Evolutionary conservation across 2,888 invertebrate species (phyloP), one percentile per base, ranked within the genome.

Genomic region (Stenodema calcarata): DNA sequence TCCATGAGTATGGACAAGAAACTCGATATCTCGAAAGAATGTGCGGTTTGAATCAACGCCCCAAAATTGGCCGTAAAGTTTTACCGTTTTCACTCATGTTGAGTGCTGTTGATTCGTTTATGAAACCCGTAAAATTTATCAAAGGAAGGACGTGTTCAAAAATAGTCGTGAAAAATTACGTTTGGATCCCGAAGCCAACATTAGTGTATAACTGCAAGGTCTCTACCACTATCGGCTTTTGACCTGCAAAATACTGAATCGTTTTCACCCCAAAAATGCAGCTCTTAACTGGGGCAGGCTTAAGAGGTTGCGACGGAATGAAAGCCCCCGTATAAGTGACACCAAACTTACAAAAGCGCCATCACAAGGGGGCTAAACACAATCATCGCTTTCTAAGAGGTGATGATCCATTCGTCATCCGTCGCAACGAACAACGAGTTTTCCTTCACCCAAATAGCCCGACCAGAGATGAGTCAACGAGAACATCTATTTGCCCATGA

Each of bases 231-330:
- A 9, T 47, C 47, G 75, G 35, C 30, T 28, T 30, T 75, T 75
- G 75, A 75, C 75, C 9, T 75, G 75, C 11, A 14, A 2, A 14
- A 1, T 30, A 35, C 30, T 75, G 28, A 75, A 3, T 12, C 27
- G 78, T 41, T 78, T 78, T 78, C 78, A 78, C 78, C 44, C 44
- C 78, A 78, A 44, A 78, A 14, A 44, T 78, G 78, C 78, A 78
- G 78, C 44, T 78, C 44, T 18, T 23, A 78, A 78, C 42, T 41
- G 44, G 78, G 78, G 78, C 78, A 78, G 42, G 78, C 44, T 78
- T 44, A 44, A 27, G 41, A 62, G 62, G 23, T 41, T 44, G 78
- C 78, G 16, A 78, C 78, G 44, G 41, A 44, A 44, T 41, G 44
- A 44, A 44, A 78, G 78, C 12, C 44, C 78, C 27, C 35, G 73